Evolutionary conservation across 2,888 invertebrate genomes (phyloP).

Genomic region (Parnassius glacialis): DNA sequence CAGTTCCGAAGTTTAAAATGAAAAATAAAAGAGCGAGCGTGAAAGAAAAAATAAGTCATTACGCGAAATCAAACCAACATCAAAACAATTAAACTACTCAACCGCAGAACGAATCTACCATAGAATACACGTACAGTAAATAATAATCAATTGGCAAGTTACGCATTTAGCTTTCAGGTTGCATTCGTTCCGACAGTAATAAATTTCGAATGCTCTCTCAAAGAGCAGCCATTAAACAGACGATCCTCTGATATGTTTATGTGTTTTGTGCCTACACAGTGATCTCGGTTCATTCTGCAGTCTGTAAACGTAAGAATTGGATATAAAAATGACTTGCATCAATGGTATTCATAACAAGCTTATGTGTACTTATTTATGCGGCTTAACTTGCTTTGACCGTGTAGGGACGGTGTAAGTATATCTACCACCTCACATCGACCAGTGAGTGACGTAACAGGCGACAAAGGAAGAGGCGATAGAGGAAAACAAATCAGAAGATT

Average conservation of each 20-base stretch:
- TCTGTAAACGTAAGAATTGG: no score
- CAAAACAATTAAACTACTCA: slow-evolving; percentile 35
- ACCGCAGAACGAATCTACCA: slow-evolving; percentile 29
- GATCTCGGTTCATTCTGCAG: no score
- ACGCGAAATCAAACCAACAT: slow-evolving; percentile 46
- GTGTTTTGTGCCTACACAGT: not conserved
- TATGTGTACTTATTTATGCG: no score
- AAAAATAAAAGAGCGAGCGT: slow-evolving; percentile 19
- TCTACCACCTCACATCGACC: no score
- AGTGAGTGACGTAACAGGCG: no score
- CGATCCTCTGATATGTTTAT: not conserved
- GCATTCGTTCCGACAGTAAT: not conserved
- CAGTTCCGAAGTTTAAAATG: not conserved
- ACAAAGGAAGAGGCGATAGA: no score
- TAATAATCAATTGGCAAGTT: slow-evolving; percentile 4
- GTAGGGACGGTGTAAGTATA: no score
- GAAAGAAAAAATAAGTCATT: slow-evolving; percentile 38
- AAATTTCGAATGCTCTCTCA: slow-evolving; percentile 1
- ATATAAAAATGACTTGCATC: no score
- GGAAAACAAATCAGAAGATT: no score
- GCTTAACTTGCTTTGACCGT: no score
- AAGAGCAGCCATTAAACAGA: not conserved
- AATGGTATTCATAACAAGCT: no score
- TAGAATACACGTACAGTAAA: slow-evolving; percentile 3
- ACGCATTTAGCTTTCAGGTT: slow-evolving; percentile 1